These are phyloP conservation scores for Dolichallabes microphthalmus DNA, from an alignment of 2,113 vertebrate genomes.

Conservation along the genomic window DNA sequence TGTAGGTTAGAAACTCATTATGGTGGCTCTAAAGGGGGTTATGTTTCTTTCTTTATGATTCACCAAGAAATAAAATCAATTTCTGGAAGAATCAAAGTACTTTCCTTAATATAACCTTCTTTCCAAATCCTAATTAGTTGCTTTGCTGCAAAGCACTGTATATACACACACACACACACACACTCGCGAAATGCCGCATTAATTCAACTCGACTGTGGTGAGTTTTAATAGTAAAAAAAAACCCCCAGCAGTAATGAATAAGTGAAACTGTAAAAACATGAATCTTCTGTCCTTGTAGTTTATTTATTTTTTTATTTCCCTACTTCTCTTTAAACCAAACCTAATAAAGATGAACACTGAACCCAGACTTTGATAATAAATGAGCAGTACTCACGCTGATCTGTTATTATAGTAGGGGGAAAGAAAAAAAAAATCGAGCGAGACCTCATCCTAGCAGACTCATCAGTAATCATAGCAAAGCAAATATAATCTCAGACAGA, in stretches of 20 bases:
- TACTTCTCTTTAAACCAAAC: neutral
- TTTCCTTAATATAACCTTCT: neutral
- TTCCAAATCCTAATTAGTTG: conserved; percentile 31
- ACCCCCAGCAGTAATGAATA: neutral
- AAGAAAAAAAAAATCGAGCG: neutral
- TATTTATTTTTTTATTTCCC: neutral
- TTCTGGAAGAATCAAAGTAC: neutral
- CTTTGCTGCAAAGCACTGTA: neutral
- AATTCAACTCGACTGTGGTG: neutral
- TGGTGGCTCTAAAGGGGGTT: neutral
- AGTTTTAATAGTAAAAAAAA: neutral
- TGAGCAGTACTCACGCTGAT: neutral
- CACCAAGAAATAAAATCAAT: neutral
- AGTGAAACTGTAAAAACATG: neutral
- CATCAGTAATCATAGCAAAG: neutral
- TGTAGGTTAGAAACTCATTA: neutral
- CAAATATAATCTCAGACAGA: neutral
- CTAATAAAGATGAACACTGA: neutral
- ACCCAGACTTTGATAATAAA: neutral
- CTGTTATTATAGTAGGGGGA: neutral
- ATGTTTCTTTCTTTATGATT: neutral
- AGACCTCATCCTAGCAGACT: neutral
- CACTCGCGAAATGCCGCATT: conserved; percentile 7
- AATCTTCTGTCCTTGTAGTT: neutral
- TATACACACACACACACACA: neutral